phyloP scores from a whole-genome alignment of 1,140 invertebrate genomes.

The Saxidomus purpurata region DNA sequence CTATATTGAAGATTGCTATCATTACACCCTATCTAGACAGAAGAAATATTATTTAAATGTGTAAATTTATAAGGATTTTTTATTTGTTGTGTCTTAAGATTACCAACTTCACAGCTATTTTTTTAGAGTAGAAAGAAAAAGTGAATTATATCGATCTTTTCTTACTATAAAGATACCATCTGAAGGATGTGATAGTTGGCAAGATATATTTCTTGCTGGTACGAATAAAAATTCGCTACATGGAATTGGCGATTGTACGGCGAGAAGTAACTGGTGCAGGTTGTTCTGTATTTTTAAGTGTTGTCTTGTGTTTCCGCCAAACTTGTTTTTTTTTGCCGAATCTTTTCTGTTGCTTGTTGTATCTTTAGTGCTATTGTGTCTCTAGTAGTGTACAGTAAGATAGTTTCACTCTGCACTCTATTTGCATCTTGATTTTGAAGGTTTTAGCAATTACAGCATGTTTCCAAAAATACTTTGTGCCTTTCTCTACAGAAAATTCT shows the following conservation, averaged over 20 bases:
- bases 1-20: no score
- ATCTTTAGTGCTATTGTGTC: not conserved
- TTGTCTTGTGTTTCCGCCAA: not conserved
- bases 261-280: slow-evolving; percentile 98
- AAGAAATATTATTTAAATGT: no score
- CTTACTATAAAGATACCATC: slow-evolving; percentile 93
- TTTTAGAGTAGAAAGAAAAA: no score
- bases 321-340: no score
- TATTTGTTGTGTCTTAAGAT: no score
- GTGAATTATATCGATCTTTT: no score
- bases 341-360: not conserved
- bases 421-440: not conserved
- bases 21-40: no score
- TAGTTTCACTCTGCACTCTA: not conserved
- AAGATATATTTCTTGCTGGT: slow-evolving; percentile 99
- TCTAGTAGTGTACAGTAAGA: not conserved
- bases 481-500: not conserved
- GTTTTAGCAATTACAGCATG: no score
- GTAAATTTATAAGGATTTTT: no score
- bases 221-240: slow-evolving; percentile 99
- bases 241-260: slow-evolving; percentile 99
- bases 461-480: no score
- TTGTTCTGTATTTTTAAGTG: slow-evolving; percentile 80
- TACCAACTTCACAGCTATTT: no score
- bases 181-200: slow-evolving; percentile 99